Base-by-base conservation (phyloP, 2,888 invertebrate genomes). In the Theodoxus fluviatilis region DNA sequence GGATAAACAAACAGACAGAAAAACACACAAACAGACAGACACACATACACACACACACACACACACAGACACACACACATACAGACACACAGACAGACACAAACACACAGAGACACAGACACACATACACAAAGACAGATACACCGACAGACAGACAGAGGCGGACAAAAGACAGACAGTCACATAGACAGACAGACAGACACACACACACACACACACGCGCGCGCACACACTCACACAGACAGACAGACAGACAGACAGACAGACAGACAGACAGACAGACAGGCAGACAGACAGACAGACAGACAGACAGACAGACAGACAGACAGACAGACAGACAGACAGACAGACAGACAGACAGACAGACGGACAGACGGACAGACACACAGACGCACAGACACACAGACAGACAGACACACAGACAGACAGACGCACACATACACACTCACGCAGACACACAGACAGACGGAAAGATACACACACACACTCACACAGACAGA, bases 301-400 rank as follows among this genome's bases (percentile, higher is more conserved):
- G 12, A 25, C 31, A 28, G 18, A 40, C 49, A 63, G 33, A 69
- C 18, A 63, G 38, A 64, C 40, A 64, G 31, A 43, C 40, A 69
- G 31, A 64, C 55, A 40, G 38, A 63, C n/a, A n/a, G 22, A 33
- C 25, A 4, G 6, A 31, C 4, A 22, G n/a, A 37, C 31, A 65
- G n/a, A 70, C 37, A 49, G 37, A 69, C 9, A 63, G 37, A 63
- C 25, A 63, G 25, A 63, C 28, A 43, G 37, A 69, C 37, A 63
- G 37, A 69, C 38, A 69, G 22, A 63, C 38, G 47, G 37, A 69
- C 38, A 63, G 37, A 69, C 38, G 49, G 37, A 61, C 25, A 63
- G 37, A 69, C 37, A 69, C 33, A 61, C 37, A 69, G 35, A 61
- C 37, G 49, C 49, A 61, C 52, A 63, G 35, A 68, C 43, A 63